Base-by-base conservation (phyloP, 2,797 vertebrate species). In the Remorina albescens region DNA sequence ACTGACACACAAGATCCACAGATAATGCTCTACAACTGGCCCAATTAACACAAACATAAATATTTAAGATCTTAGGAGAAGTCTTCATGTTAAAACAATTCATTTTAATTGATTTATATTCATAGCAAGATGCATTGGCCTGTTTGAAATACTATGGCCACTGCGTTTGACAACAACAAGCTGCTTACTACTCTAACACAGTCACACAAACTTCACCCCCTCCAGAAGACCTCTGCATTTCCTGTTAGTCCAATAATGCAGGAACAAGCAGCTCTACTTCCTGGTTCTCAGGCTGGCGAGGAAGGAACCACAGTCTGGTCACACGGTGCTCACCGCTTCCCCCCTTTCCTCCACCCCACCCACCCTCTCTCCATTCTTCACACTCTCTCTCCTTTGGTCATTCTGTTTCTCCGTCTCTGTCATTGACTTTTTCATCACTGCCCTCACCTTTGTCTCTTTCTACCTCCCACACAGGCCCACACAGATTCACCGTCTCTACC, bases 241-340 rank as follows among this genome's bases (percentile, higher is more conserved):
- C 94, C 94, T 94, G 93, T 94, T 93, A 91, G 93, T 93, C 86
- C 88, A 92, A 94, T 93, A 93, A 94, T 90, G 91, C 83, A 91
- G 90, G 91, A 92, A 94, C 90, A 93, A 93, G 91, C 84, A 86
- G 84, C 87, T 89, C 86, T 79, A 90, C 90, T 94, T 94, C 93
- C 93, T 94, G 93, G 89, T 94, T 95, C 94, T 94, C 94, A 95
- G 93, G 93, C 93, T 91, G 93, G 89, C 78, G 81, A 91, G 93
- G 93, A 95, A 95, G 93, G 92, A 93, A 94, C 90, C 81, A 8
- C 68, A 88, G 93, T 94, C 92, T 94, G 94, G 93, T 95, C 93
- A 92, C 94, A 95, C 92, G 91, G 93, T 93, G 91, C 89, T 81
- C 82, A 53, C 82, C 42, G 36, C 75, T 81, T 73, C 79, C 81